Percentiles rank a stretch among this genome's conserved stretches.
phyloP scores from a whole-genome alignment of 2,888 invertebrate species.

The Synanthedon myopaeformis region DNA sequence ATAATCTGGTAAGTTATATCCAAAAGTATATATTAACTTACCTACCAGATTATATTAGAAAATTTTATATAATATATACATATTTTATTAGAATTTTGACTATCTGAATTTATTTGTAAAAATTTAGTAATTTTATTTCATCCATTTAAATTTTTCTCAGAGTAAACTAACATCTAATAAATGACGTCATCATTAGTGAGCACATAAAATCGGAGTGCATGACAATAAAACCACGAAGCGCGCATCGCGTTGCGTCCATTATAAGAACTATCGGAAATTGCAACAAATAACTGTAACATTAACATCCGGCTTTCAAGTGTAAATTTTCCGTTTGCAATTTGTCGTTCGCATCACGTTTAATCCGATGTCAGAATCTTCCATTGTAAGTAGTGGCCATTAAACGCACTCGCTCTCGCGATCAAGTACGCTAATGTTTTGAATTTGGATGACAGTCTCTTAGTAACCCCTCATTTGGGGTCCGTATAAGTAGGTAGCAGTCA shows the following conservation, averaged over 20 bases:
- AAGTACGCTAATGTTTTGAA: slow-evolving; percentile 13
- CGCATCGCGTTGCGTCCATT: slow-evolving; percentile 39
- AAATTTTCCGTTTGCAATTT: slow-evolving; percentile 68
- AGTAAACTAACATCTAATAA: slow-evolving; percentile 3
- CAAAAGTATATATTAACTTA: too few relatives aligned
- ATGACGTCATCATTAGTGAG: slow-evolving; percentile 9
- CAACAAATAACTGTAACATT: slow-evolving; percentile 52
- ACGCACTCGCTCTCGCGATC: slow-evolving; percentile 11
- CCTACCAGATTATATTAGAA: too few relatives aligned
- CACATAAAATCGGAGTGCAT: slow-evolving; percentile 24
- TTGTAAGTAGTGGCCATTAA: slow-evolving; percentile 20
- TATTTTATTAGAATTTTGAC: too few relatives aligned
- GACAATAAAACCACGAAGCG: slow-evolving; percentile 28
- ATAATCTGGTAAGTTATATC: too few relatives aligned
- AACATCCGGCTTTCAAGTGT: slow-evolving; percentile 66
- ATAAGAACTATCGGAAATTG: slow-evolving; percentile 59
- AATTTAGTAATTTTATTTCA: too few relatives aligned
- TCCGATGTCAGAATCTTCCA: not conserved
- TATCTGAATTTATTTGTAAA: too few relatives aligned
- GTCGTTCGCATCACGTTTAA: slow-evolving; percentile 25
- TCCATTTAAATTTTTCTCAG: too few relatives aligned
- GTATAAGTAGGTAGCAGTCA: not conserved
- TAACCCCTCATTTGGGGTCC: not conserved
- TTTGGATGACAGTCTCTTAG: slow-evolving; percentile 9
- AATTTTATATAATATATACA: too few relatives aligned